Evolutionary conservation across 2,113 vertebrate species (phyloP).

Genomic region (Phyllostomus hastatus): DNA sequence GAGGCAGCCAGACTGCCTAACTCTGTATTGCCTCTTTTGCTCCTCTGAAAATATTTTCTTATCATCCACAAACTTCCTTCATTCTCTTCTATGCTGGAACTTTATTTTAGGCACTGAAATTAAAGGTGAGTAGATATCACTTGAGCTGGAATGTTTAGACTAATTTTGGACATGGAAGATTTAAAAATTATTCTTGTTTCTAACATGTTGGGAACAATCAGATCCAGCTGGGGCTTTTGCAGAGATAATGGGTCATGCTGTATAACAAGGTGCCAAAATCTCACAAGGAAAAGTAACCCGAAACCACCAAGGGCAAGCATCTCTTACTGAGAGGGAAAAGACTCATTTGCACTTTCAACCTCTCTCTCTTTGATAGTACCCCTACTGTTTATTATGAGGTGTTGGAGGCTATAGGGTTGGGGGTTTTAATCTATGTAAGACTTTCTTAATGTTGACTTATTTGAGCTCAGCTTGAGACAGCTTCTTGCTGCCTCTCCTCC

Average conservation of each 20-base stretch:
- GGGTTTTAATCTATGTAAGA: not conserved
- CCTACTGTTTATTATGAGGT: not conserved
- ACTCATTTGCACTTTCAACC: not conserved
- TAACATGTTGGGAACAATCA: not conserved
- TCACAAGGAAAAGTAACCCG: not conserved
- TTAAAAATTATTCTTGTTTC: conserved; percentile 24
- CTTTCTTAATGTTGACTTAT: not conserved
- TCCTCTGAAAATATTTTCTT: conserved; percentile 13
- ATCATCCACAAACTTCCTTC: not conserved
- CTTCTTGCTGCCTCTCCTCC: not conserved
- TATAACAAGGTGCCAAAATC: conserved; percentile 8
- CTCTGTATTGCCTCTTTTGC: not conserved
- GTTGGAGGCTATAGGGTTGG: not conserved
- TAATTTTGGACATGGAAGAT: not conserved
- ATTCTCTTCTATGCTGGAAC: not conserved
- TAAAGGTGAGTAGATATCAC: not conserved
- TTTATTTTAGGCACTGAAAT: not conserved
- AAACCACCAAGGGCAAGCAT: not conserved
- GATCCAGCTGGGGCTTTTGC: not conserved
- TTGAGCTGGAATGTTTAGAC: not conserved
- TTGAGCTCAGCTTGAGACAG: not conserved
- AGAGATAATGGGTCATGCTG: not conserved
- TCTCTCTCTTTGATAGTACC: not conserved
- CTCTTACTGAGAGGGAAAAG: not conserved
- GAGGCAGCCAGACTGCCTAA: not conserved